Percentiles rank a stretch among this genome's conserved stretches.
phyloP scores from a whole-genome alignment of 2,797 vertebrate genomes.

The Xenops minutus region DNA sequence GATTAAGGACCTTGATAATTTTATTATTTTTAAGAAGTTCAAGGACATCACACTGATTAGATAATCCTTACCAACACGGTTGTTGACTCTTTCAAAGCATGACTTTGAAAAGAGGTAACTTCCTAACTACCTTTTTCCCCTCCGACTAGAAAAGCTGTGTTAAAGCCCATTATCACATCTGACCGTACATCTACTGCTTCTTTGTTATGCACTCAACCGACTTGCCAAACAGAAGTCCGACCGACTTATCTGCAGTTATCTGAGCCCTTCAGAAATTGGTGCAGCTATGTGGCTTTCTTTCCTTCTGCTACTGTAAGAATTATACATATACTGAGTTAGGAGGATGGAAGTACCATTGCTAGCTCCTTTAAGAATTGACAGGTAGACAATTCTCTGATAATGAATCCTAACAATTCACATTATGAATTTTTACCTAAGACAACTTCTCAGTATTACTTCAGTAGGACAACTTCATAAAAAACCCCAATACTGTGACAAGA shows the following conservation, averaged over 20 bases:
- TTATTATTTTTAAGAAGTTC: conserved; percentile 3
- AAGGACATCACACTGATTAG: conserved; percentile 49
- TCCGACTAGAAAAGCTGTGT: background rate
- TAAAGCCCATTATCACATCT: background rate
- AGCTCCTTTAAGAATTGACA: background rate
- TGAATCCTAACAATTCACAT: fast-evolving
- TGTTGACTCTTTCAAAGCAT: conserved; percentile 30
- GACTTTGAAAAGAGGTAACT: conserved; percentile 28
- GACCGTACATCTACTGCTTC: background rate
- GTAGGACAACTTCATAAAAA: background rate
- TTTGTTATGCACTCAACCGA: fast-evolving
- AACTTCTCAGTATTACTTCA: background rate
- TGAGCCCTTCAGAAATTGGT: background rate
- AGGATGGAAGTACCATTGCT: background rate
- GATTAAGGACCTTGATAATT: conserved; percentile 10
- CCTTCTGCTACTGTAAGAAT: background rate
- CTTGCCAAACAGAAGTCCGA: background rate
- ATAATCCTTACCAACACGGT: conserved; percentile 18
- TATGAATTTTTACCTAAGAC: background rate
- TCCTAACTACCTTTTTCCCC: background rate
- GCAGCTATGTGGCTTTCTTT: background rate
- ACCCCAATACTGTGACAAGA: background rate
- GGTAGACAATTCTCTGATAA: background rate
- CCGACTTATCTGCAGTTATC: background rate
- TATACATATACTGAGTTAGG: background rate